Base-by-base conservation (phyloP, 2,888 invertebrate genomes). In the Lypha dubia region DNA sequence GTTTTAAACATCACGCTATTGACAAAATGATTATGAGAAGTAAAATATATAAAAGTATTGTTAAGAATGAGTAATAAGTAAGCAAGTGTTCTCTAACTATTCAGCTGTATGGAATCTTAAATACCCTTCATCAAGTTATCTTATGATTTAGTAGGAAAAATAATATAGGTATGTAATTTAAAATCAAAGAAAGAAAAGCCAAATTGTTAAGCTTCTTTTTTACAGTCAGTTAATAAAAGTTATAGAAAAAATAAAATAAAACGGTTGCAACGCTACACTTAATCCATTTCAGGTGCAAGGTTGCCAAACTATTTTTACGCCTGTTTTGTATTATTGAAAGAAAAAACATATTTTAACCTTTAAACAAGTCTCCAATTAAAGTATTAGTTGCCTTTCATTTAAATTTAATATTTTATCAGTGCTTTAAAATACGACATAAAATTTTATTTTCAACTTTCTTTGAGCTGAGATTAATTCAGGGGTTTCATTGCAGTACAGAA, bases 1-100 rank as follows among this genome's bases (percentile, higher is more conserved):
- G 49, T 68, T 20, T 49, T 49, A 62, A 74, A 65, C 65, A 80
- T 41, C 58, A 67, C 67, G 80, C 58, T 60, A 79, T 79, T 79
- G 71, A 71, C 65, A 49, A 44, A 56, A 65, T 38, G 28, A 53
- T 46, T 44, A 58, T 46, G 24, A 51, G 13, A 35, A 35, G n/a
- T 35, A 32, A 35, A 32, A 35, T 24, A 35, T 9, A 3, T 32
- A 22, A 28, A 53, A 53, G 24, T 24, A 15, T 28, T 68, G 2
- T 22, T 22, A 24, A 68, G 41, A 70, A 56, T 53, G 24, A 70
- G 13, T 35, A 28, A 41, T 22, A 22, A 28, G 6, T 15, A 53
- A 24, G 0, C 6, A 44, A 44, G 9, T 44, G n/a, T 9, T 17
- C 20, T 17, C 20, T 20, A 8, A 1, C 20, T 20, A 17, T 49